Percentiles rank a stretch among this genome's conserved stretches.
Conservation (phyloP, 64 coral and sea anemone genomes). For the Orbicella faveolata region DNA sequence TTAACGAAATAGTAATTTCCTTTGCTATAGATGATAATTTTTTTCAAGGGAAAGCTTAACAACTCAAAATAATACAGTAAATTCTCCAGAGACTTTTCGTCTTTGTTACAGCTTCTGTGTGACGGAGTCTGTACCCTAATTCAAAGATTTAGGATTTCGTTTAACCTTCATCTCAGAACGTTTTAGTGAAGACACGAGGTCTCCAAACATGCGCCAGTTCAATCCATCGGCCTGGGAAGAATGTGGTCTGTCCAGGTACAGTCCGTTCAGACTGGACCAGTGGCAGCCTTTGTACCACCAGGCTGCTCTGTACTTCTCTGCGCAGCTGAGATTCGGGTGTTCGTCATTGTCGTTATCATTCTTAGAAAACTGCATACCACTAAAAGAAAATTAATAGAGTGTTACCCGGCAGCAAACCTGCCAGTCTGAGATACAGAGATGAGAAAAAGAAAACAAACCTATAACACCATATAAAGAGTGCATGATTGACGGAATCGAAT, state of each 20-base stretch:
- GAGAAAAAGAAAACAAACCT: no score
- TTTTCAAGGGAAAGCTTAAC: no score
- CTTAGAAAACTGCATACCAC: constrained; percentile 26
- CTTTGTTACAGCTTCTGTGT: no score
- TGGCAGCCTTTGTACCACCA: constrained; percentile 55
- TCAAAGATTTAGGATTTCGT: not conserved
- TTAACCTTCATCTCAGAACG: not conserved
- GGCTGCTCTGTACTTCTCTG: not conserved
- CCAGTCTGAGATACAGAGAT: no score
- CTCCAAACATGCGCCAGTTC: not conserved
- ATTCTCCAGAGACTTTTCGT: no score
- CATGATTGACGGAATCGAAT: no score
- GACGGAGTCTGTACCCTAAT: not conserved
- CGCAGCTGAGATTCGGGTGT: not conserved
- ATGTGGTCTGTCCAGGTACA: not conserved
- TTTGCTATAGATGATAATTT: no score
- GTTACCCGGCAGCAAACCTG: no score
- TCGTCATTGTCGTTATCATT: constrained; percentile 39
- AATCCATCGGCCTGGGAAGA: not conserved
- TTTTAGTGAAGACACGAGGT: not conserved
- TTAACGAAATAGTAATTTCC: no score
- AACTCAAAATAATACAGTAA: no score
- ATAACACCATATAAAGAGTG: no score
- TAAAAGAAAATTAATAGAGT: not conserved
- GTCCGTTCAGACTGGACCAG: constrained; percentile 39